Base-by-base conservation (phyloP, 2,113 vertebrate genomes). In the Nothobranchius furzeri region DNA sequence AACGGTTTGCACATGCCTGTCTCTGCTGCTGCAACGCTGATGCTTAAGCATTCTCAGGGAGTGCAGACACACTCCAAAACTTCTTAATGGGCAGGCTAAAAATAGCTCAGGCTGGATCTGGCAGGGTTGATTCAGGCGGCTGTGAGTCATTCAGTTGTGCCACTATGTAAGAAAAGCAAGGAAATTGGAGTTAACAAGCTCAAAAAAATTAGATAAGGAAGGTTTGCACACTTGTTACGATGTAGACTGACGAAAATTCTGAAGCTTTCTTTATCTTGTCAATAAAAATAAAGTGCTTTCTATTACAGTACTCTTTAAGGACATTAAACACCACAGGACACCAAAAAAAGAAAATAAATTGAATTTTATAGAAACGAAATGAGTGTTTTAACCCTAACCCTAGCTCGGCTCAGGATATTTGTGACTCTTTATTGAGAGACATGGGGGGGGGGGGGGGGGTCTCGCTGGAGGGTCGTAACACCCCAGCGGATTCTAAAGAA, bases 71-170 rank as follows among this genome's bases (percentile, higher is more conserved):
- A 87, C 87, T 90, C 82, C 85, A 81, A 87, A 91, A 90, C 86
- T 90, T 91, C 85, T 90, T 90, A 91, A 91, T 90, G 88, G 90
- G 78, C 54, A 73, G 46, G 76, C 85, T 91, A 91, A 88, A 91
- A 91, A 90, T 90, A 90, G 85, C 79, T 67, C 70, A 40, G 77
- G 80, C 88, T 84, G 82, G 84, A 86, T 87, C 64, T 86, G 89
- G 85, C 81, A 78, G 84, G 67, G 83, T 73, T 78, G 85, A 90
- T 90, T 89, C 89, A 90, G 83, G 83, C 84, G 64, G 84, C 84
- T 90, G 87, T 90, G 88, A 91, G 85, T 90, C 89, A 91, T 89
- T 89, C 87, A 87, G 76, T 77, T 85, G 79, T 70, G 74, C 76
- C 47, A 72, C 59, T 59, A 80, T 71, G 83, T 73, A 64, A 72